Conservation (phyloP, 2,888 invertebrate genomes). For the Hyposoter dolosus region DNA sequence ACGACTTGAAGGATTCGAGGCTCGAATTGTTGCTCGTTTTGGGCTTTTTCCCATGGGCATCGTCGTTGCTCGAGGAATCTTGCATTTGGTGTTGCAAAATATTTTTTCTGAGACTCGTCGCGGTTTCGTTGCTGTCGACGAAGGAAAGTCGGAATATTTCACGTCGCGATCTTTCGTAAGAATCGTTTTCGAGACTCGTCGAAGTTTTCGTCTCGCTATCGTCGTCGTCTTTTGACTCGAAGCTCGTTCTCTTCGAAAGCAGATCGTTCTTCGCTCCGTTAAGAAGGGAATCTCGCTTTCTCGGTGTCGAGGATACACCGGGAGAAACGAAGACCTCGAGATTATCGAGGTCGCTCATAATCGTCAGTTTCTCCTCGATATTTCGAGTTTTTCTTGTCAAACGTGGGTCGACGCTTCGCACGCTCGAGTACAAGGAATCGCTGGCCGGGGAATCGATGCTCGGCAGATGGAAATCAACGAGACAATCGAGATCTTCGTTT, state of each 20-base stretch:
- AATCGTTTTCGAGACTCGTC: background rate
- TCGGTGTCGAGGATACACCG: slow-evolving; percentile 12
- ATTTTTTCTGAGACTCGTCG: background rate
- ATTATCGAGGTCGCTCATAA: slow-evolving; percentile 42
- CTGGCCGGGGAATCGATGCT: slow-evolving; percentile 73
- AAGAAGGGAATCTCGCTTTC: slow-evolving; percentile 61
- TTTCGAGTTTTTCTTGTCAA: slow-evolving; percentile 60
- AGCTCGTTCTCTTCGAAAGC: slow-evolving; percentile 1
- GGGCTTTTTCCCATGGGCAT: background rate
- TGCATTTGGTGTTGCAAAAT: background rate
- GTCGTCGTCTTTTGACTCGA: slow-evolving; percentile 16
- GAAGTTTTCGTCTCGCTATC: background rate
- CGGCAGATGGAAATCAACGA: slow-evolving; percentile 68
- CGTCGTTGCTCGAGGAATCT: background rate
- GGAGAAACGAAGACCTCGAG: slow-evolving; percentile 18
- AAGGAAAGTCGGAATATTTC: slow-evolving; percentile 24
- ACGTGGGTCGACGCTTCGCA: slow-evolving; percentile 74
- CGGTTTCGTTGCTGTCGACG: background rate
- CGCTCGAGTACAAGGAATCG: slow-evolving; percentile 73
- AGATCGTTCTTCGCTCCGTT: slow-evolving; percentile 53
- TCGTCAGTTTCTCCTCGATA: slow-evolving; percentile 7
- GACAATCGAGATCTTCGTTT: slow-evolving; percentile 55
- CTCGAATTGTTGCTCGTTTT: slow-evolving; percentile 2
- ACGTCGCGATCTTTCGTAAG: slow-evolving; percentile 3
- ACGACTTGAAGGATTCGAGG: slow-evolving; percentile 8